phyloP scores from a whole-genome alignment of 2,113 vertebrate genomes.

The Nipponia nippon region DNA sequence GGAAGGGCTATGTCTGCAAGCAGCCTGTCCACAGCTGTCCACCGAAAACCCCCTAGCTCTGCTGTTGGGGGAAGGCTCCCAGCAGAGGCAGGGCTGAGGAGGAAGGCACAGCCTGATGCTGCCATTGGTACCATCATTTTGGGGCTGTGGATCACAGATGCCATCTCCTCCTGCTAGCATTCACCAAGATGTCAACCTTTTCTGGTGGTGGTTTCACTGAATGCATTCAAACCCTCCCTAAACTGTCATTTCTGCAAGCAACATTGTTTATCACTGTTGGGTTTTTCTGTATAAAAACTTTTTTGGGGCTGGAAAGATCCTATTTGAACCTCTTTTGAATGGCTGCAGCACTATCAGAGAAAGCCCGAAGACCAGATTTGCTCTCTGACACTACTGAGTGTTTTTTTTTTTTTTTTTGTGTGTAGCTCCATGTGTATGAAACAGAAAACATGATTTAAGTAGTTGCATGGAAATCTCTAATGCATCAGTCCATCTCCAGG shows the following conservation, averaged over 20 bases:
- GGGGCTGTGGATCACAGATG: background rate
- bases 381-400: background rate
- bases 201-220: background rate
- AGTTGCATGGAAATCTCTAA: background rate
- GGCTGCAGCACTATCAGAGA: background rate
- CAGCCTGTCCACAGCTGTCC: background rate
- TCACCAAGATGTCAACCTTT: background rate
- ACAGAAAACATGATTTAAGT: background rate
- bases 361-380: background rate
- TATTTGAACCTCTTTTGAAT: background rate
- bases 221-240: background rate
- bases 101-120: background rate
- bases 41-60: background rate
- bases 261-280: accelerated
- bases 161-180: accelerated
- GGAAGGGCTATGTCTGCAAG: background rate
- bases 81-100: background rate
- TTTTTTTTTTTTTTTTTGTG: background rate
- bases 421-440: background rate
- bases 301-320: background rate
- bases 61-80: background rate
- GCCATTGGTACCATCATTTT: accelerated
- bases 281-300: background rate
- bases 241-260: background rate
- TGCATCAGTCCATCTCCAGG: background rate